phyloP scores from a whole-genome alignment of 1,140 invertebrate species.

The Drosophila micromelanica region DNA sequence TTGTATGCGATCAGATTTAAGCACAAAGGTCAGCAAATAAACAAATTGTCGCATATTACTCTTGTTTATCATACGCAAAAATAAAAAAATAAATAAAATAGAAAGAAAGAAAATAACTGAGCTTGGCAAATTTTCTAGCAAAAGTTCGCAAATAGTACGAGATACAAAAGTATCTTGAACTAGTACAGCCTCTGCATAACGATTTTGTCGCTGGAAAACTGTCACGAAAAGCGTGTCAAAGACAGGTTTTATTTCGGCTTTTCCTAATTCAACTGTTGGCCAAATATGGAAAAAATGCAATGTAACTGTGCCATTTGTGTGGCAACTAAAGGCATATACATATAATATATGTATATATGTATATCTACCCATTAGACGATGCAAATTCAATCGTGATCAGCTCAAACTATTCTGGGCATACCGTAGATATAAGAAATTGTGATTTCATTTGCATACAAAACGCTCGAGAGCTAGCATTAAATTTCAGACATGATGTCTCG shows the following conservation, averaged over 20 bases:
- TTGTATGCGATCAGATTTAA: constrained; percentile 83
- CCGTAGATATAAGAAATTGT: constrained; percentile 50
- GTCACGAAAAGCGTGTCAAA: constrained; percentile 31
- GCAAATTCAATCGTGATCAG: constrained; percentile 54
- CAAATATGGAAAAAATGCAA: constrained; percentile 33
- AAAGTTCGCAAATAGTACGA: constrained; percentile 16
- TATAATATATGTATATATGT: constrained; percentile 3
- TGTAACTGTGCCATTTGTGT: constrained; percentile 41
- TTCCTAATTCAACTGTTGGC: constrained; percentile 24
- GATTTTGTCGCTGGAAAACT: constrained; percentile 23
- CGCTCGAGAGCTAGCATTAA: constrained; percentile 36
- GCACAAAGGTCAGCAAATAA: constrained; percentile 83
- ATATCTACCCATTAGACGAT: constrained; percentile 15
- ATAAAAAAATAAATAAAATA: constrained; percentile 1
- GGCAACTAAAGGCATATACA: background rate
- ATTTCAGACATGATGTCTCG: constrained; percentile 26
- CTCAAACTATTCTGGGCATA: constrained; percentile 56
- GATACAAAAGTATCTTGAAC: constrained; percentile 19
- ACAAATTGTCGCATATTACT: constrained; percentile 75
- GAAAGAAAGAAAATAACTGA: too few relatives aligned
- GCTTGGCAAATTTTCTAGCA: constrained; percentile 15
- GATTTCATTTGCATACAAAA: constrained; percentile 74
- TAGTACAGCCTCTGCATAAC: background rate
- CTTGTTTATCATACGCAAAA: constrained; percentile 45
- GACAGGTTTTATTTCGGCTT: constrained; percentile 42